Conservation (phyloP, 30 jellyfish, hydroid and myxozoan genomes). For the Turritopsis dohrnii region DNA sequence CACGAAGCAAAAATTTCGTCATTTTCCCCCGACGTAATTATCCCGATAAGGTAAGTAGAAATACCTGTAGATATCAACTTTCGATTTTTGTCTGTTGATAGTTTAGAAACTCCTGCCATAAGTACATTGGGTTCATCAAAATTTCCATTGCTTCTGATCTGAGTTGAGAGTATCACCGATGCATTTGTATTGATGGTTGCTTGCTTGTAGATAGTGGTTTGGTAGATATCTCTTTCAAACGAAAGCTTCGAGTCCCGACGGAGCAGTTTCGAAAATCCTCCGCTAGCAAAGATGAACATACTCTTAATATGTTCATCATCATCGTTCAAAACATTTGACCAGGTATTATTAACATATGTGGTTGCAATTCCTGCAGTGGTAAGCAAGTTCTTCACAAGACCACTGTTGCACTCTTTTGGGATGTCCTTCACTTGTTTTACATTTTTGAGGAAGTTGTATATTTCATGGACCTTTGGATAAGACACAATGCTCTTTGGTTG, state of each 20-base stretch:
- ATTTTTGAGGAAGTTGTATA: neutral
- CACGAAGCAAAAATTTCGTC: too few species aligned
- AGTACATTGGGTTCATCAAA: neutral
- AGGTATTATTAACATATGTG: neutral
- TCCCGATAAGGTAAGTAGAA: neutral
- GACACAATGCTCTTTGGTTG: constrained; percentile 3
- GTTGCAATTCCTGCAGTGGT: neutral
- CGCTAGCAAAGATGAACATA: neutral
- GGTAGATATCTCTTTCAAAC: neutral
- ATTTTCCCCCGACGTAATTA: too few species aligned
- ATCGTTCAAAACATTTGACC: neutral
- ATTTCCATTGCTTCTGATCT: neutral
- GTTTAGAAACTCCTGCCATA: neutral
- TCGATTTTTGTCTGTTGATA: neutral
- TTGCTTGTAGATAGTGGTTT: neutral
- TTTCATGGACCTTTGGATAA: constrained; percentile 19
- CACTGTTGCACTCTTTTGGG: neutral
- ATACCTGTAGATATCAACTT: neutral
- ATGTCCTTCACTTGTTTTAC: neutral
- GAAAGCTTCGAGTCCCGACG: neutral
- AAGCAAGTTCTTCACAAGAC: neutral
- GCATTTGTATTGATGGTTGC: neutral
- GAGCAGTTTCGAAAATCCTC: neutral
- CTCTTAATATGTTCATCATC: neutral
- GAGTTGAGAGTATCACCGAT: neutral